These are phyloP conservation scores for Punctoribates punctum DNA, from an alignment of 2,888 invertebrate species.

Conservation along the genomic window DNA sequence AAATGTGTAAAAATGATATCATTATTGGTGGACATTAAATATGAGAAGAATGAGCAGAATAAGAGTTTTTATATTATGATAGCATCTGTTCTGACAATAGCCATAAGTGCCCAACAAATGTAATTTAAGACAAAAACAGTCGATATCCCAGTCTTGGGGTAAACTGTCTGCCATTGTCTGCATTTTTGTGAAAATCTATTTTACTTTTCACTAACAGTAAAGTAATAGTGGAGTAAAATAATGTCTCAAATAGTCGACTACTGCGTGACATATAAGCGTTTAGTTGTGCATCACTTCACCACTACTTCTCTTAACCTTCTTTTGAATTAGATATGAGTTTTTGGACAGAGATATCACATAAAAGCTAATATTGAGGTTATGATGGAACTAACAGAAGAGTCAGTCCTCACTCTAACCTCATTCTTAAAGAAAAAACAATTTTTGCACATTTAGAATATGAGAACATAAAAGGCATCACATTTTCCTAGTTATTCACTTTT, in stretches of 20 bases:
- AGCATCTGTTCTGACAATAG: not conserved
- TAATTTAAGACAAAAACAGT: slow-evolving; percentile 18
- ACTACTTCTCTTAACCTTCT: not conserved
- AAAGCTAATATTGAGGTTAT: slow-evolving; percentile 34
- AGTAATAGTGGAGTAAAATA: slow-evolving; percentile 4
- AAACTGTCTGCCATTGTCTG: slow-evolving; percentile 2
- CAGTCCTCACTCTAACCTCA: not conserved
- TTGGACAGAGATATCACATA: not conserved
- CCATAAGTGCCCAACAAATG: slow-evolving; percentile 26
- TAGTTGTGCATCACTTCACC: not conserved
- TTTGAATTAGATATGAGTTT: not conserved
- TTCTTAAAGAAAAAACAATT: not conserved
- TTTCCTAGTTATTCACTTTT: not conserved
- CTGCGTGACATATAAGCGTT: slow-evolving; percentile 22
- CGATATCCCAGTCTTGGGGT: not conserved
- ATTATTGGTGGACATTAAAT: not conserved
- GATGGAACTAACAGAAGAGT: not conserved
- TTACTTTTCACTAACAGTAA: slow-evolving; percentile 15
- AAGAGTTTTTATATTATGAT: not conserved
- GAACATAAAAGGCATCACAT: not conserved
- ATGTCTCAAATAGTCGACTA: not conserved
- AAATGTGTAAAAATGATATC: not conserved
- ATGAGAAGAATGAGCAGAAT: not conserved
- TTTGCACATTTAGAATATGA: not conserved
- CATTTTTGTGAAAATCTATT: slow-evolving; percentile 21